Evolutionary conservation across 2,113 vertebrate species (phyloP).

Genomic region (Elaphurus davidianus): DNA sequence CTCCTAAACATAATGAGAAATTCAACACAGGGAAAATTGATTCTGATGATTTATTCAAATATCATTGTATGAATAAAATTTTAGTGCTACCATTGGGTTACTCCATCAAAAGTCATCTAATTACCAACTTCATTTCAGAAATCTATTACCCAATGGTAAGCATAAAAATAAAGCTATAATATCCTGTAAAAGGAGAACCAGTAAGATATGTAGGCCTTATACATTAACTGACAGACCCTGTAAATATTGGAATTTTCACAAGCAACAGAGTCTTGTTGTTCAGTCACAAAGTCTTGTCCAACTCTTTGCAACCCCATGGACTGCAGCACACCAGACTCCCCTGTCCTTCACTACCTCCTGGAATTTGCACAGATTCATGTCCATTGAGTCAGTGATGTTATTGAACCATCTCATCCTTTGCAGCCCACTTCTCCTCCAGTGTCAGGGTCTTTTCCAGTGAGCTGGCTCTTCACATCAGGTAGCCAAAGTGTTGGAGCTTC

Average conservation of each 20-base stretch:
- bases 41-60: background rate
- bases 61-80: background rate
- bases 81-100: background rate
- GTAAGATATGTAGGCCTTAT: background rate
- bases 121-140: background rate
- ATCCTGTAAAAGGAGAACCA: background rate
- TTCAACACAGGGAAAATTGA: background rate
- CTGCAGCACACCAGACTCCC: background rate
- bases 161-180: background rate
- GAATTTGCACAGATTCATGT: background rate
- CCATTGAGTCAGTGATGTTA: background rate
- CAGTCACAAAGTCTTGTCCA: background rate
- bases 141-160: background rate
- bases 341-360: background rate
- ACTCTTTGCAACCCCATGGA: background rate
- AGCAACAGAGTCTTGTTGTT: background rate
- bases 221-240: accelerated
- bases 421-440: background rate
- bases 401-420: background rate
- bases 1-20: background rate
- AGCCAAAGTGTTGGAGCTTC: background rate
- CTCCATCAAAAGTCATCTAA: background rate
- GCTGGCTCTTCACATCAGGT: background rate
- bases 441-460: background rate
- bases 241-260: background rate